Percentiles rank a stretch among this genome's conserved stretches.
Evolutionary conservation across 2,797 vertebrate species (phyloP).

Genomic region (Denticeps clupeoides): DNA sequence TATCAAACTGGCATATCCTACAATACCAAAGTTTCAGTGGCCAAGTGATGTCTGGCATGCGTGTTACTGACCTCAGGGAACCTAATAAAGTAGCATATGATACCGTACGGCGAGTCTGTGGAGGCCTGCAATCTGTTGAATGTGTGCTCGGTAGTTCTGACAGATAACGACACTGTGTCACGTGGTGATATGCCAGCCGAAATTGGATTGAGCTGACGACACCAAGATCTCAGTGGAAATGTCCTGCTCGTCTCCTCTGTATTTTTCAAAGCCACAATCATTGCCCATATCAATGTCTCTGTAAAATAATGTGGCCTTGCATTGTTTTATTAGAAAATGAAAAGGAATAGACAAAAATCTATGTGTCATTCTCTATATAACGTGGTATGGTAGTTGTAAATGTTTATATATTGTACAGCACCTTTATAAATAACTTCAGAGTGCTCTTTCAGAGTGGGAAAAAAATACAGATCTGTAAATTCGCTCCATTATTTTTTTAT

Average conservation of each 20-base stretch:
- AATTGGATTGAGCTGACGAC: too few species aligned
- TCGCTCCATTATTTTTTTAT: conserved; percentile 99
- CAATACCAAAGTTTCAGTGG: too few species aligned
- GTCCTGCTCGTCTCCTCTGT: neutral
- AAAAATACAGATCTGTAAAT: conserved; percentile 78
- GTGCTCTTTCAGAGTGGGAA: conserved; percentile 69
- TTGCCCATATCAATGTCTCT: conserved; percentile 49
- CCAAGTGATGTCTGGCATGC: too few species aligned
- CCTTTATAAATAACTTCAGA: conserved; percentile 93
- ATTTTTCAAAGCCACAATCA: conserved; percentile 54
- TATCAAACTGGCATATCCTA: too few species aligned
- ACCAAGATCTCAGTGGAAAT: neutral
- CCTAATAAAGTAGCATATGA: too few species aligned
- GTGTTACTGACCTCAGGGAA: too few species aligned
- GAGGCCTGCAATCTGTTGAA: too few species aligned
- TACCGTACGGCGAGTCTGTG: too few species aligned
- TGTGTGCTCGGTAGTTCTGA: too few species aligned
- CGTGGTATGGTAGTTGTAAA: conserved; percentile 80
- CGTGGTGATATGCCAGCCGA: too few species aligned
- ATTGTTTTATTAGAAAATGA: conserved; percentile 53
- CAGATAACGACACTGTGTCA: too few species aligned
- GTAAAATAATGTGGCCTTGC: conserved; percentile 79
- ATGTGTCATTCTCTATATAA: conserved; percentile 54
- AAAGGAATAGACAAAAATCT: conserved; percentile 49
- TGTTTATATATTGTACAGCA: conserved; percentile 99